A percentile compares a stretch with the other conserved stretches of the same genome.
These are phyloP conservation scores for Mylabris phalerata DNA, from an alignment of 1,140 invertebrate species.

Conservation along the genomic window DNA sequence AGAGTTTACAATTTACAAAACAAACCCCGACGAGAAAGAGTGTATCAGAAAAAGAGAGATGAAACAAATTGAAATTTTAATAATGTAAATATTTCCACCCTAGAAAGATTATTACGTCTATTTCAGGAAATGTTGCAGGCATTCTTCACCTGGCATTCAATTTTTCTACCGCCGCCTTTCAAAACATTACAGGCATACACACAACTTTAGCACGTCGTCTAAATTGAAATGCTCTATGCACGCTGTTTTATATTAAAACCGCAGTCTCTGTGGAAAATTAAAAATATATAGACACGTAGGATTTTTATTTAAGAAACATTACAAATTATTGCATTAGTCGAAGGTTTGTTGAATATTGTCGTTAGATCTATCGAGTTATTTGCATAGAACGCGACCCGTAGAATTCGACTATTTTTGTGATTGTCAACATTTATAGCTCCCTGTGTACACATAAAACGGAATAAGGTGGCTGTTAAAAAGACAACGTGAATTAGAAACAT, in stretches of 20 bases:
- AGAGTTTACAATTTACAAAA: constrained; percentile 20
- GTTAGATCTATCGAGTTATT: background rate
- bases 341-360: background rate
- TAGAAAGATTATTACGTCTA: constrained; percentile 29
- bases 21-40: background rate
- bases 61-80: constrained; percentile 30
- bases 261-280: constrained; percentile 5
- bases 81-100: constrained; percentile 30
- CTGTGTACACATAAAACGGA: constrained; percentile 2
- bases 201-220: constrained; percentile 11
- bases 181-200: constrained; percentile 8
- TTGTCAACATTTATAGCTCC: background rate
- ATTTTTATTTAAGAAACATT: background rate
- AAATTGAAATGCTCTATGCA: constrained; percentile 10
- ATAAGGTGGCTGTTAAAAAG: background rate
- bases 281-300: constrained; percentile 3
- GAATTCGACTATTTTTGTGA: background rate
- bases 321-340: background rate
- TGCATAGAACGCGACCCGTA: too few species aligned
- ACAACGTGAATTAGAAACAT: background rate
- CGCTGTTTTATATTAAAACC: constrained; percentile 14
- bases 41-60: background rate
- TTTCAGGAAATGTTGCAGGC: constrained; percentile 28
- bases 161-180: constrained; percentile 10
- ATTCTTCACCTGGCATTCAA: constrained; percentile 27